phyloP scores from a whole-genome alignment of 35 echinoderm and acorn worm genomes.

The Amphiura filiformis region DNA sequence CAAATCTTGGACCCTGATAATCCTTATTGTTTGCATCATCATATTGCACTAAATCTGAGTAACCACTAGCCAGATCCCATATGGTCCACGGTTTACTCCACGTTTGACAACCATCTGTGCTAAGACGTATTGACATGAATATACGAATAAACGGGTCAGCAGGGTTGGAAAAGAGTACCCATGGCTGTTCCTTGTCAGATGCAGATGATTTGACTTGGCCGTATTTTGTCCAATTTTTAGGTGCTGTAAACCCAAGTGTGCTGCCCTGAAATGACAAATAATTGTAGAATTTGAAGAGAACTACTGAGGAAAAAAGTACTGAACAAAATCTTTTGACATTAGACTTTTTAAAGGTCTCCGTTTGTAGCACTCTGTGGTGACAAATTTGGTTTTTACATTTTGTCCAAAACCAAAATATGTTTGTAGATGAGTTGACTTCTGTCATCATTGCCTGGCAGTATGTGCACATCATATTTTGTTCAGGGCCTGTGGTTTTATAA shows the following conservation, averaged over 20 bases:
- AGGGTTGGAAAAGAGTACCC: neutral
- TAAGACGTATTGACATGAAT: neutral
- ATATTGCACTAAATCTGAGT: slow-evolving; percentile 3
- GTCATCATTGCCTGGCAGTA: no score
- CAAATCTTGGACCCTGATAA: neutral
- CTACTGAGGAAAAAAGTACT: neutral
- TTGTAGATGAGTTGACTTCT: neutral
- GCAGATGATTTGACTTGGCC: no score
- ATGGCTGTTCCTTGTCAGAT: neutral
- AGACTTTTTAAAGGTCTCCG: neutral
- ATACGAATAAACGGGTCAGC: neutral
- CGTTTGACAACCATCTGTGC: neutral
- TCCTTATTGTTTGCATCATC: neutral
- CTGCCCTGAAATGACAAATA: neutral
- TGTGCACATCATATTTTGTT: neutral
- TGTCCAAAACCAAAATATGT: neutral
- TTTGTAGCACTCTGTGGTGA: neutral
- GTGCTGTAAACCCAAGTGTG: neutral
- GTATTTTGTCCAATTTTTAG: neutral
- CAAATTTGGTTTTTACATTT: neutral
- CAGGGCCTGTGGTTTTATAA: neutral
- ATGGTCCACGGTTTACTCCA: neutral
- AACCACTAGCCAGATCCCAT: neutral
- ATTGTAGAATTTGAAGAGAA: neutral
- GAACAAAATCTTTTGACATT: neutral